Evolutionary conservation across 2,797 vertebrate species (phyloP).

Genomic region (Schizothorax lantsangensis): DNA sequence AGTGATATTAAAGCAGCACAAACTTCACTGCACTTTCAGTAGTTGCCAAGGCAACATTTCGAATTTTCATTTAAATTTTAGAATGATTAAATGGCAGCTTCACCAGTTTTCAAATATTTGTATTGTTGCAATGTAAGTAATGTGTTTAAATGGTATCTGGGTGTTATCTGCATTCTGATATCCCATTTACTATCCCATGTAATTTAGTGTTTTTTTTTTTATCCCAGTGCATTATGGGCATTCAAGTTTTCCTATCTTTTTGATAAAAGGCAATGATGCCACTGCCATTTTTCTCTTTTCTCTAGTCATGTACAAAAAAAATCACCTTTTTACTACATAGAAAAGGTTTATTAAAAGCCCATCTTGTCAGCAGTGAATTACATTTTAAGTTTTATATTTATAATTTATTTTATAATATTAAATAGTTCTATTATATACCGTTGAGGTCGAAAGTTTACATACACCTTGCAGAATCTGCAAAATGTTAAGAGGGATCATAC

Average conservation of each 20-base stretch:
- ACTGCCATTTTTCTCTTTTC: not conserved
- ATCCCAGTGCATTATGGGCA: not conserved
- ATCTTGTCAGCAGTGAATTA: not conserved
- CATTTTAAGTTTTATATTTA: too few species aligned
- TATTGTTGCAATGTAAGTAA: not conserved
- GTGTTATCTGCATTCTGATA: not conserved
- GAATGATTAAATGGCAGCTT: not conserved
- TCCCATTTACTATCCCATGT: not conserved
- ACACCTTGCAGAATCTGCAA: not conserved
- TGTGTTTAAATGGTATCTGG: not conserved
- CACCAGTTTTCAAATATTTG: not conserved
- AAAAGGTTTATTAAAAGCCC: not conserved
- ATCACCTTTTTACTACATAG: not conserved
- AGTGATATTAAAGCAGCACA: conserved; percentile 10
- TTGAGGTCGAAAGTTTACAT: not conserved
- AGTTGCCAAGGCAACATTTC: not conserved
- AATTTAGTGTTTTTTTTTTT: not conserved
- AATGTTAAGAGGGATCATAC: not conserved
- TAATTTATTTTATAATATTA: not conserved
- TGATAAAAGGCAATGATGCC: not conserved
- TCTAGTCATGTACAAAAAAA: not conserved
- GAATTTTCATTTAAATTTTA: not conserved
- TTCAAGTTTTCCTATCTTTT: not conserved
- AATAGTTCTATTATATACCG: not conserved
- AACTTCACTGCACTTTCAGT: not conserved